Conservation (phyloP, 2,113 vertebrate genomes). For the Aptenodytes forsteri region DNA sequence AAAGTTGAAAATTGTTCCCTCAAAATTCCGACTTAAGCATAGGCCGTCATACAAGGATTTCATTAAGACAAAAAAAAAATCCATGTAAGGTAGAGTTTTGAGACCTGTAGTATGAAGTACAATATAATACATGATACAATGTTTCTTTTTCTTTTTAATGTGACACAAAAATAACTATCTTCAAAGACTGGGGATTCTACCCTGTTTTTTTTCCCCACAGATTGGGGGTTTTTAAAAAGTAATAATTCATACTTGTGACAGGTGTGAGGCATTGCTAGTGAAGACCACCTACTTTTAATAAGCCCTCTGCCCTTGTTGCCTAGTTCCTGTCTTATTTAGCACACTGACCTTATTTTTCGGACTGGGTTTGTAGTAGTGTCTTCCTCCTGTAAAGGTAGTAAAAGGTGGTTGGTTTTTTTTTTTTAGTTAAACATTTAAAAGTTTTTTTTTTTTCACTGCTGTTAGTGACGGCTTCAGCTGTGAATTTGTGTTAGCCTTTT, state of each 20-base stretch:
- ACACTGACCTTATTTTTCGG: not conserved
- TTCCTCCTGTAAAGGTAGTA: not conserved
- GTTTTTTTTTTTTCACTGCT: not conserved
- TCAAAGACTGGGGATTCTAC: not conserved
- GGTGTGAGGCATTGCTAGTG: not conserved
- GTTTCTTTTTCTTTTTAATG: not conserved
- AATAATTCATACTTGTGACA: not conserved
- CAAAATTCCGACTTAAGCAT: not conserved
- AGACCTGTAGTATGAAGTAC: not conserved
- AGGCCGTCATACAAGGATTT: not conserved
- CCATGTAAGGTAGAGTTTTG: not conserved
- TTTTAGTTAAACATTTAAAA: not conserved
- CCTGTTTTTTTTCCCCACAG: not conserved
- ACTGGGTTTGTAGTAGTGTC: not conserved
- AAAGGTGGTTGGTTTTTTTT: not conserved
- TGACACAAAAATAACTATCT: not conserved
- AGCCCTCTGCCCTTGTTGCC: not conserved
- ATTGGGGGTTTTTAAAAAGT: not conserved
- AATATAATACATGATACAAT: not conserved
- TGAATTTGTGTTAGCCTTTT: not conserved
- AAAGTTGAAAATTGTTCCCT: not conserved
- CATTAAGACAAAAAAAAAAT: not conserved
- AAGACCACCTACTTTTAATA: not conserved
- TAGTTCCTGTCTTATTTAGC: not conserved
- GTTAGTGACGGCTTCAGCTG: not conserved